Percentiles rank a stretch among this genome's conserved stretches.
Conservation (phyloP, 2,797 vertebrate genomes). For the Distichodus sexfasciatus region DNA sequence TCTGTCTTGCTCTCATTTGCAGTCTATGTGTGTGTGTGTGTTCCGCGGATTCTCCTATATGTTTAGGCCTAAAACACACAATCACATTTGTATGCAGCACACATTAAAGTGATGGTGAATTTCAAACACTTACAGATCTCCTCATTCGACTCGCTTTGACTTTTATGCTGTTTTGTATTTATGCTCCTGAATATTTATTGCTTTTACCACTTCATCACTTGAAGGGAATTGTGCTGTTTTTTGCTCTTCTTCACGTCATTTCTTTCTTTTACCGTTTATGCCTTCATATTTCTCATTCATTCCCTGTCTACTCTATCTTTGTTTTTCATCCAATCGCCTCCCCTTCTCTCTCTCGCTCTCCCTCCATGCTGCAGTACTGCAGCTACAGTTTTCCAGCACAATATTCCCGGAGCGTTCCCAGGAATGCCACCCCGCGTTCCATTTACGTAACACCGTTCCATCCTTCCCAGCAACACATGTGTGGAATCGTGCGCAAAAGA, state of each 20-base stretch:
- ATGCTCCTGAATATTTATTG: too few relatives aligned
- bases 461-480: not conserved
- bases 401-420: constrained; percentile 28
- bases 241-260: not conserved
- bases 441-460: not conserved
- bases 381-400: constrained; percentile 19
- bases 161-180: too few relatives aligned
- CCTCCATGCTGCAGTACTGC: constrained; percentile 51
- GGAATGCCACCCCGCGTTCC: constrained; percentile 9
- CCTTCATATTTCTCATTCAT: constrained; percentile 32
- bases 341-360: constrained; percentile 23
- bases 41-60: too few relatives aligned
- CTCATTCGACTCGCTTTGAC: too few relatives aligned
- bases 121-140: too few relatives aligned
- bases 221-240: not conserved
- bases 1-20: too few relatives aligned
- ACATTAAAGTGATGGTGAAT: too few relatives aligned
- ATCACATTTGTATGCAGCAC: too few relatives aligned
- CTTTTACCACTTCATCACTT: too few relatives aligned
- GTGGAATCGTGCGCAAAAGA: not conserved
- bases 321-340: constrained; percentile 52
- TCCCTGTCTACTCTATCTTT: constrained; percentile 46
- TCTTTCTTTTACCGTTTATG: constrained; percentile 17
- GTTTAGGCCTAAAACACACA: too few relatives aligned
- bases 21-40: too few relatives aligned